These are phyloP conservation scores for Digitonthophagus gazella DNA, from an alignment of 2,888 invertebrate genomes.

Conservation along the genomic window DNA sequence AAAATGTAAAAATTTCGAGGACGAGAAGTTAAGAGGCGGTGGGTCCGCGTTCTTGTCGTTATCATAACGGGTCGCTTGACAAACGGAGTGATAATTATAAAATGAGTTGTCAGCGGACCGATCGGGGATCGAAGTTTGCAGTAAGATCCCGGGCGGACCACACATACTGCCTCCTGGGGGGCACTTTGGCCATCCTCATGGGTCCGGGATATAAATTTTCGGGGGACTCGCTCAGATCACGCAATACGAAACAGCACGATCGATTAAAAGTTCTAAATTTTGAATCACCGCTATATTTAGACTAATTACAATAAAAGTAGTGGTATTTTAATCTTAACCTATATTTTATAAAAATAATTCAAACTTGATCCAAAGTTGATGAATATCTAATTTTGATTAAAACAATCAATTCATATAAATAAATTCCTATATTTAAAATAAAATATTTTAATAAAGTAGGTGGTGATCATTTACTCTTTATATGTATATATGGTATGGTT, in stretches of 20 bases:
- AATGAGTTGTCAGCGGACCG: conserved; percentile 37
- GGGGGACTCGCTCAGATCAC: conserved; percentile 45
- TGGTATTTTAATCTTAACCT: too few species aligned
- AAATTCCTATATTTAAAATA: too few species aligned
- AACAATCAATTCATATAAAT: too few species aligned
- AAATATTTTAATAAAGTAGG: too few species aligned
- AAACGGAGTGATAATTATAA: conserved; percentile 45
- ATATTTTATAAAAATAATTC: too few species aligned
- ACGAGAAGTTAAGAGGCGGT: too few species aligned
- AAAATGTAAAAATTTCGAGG: too few species aligned
- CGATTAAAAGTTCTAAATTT: conserved; percentile 45
- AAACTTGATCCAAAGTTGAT: too few species aligned
- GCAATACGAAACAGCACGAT: conserved; percentile 45
- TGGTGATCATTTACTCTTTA: too few species aligned
- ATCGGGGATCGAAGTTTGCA: conserved; percentile 44
- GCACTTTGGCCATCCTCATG: conserved; percentile 48
- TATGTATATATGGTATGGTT: too few species aligned
- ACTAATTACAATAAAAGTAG: too few species aligned
- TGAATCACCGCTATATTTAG: conserved; percentile 34
- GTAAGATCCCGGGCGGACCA: conserved; percentile 35
- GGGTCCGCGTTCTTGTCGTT: neutral
- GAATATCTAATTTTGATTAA: too few species aligned
- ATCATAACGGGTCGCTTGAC: conserved; percentile 34
- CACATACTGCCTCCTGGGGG: conserved; percentile 49
- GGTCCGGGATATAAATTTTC: conserved; percentile 48